These are phyloP conservation scores for Lasioglossum villosulum DNA, from an alignment of 2,888 invertebrate genomes.

Conservation along the genomic window DNA sequence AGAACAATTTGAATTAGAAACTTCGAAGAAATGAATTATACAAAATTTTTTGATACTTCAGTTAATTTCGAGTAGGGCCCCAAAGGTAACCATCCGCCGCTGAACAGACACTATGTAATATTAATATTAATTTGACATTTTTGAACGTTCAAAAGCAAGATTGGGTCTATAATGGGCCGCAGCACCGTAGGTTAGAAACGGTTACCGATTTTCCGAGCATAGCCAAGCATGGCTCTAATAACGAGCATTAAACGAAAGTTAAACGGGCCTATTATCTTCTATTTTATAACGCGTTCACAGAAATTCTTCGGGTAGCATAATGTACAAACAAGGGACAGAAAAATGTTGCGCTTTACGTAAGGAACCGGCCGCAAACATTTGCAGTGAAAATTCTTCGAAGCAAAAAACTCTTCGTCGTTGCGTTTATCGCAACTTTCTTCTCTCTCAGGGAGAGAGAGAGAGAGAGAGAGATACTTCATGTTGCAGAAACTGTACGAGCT, in stretches of 20 bases:
- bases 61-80: too few relatives aligned
- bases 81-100: too few relatives aligned
- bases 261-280: background rate
- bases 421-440: conserved; percentile 44
- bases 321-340: background rate
- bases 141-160: background rate
- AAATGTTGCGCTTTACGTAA: conserved; percentile 48
- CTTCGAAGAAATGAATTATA: too few relatives aligned
- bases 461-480: conserved; percentile 2
- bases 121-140: too few relatives aligned
- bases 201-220: background rate
- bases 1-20: too few relatives aligned
- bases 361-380: conserved; percentile 23
- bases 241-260: background rate
- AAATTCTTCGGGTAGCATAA: background rate
- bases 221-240: background rate
- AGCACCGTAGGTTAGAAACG: background rate
- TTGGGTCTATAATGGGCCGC: background rate
- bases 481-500: background rate
- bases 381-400: conserved; percentile 48
- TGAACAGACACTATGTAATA: background rate
- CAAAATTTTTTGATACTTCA: too few relatives aligned
- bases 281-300: conserved; percentile 14
- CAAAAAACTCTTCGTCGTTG: conserved; percentile 33
- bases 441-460: background rate